Conservation (phyloP, 2,797 vertebrate genomes). For the Malurus splendens region DNA sequence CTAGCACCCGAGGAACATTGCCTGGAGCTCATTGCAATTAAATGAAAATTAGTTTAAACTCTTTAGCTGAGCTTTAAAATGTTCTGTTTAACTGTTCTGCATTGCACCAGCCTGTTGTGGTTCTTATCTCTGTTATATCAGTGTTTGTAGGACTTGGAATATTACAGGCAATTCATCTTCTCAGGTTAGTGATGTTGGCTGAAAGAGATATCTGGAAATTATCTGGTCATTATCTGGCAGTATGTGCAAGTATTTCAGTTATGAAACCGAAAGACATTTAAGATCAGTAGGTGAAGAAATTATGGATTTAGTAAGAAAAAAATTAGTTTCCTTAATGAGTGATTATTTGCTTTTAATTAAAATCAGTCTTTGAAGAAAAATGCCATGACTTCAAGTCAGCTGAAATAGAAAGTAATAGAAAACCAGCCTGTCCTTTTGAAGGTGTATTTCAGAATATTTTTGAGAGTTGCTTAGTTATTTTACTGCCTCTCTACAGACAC, state of each 20-base stretch:
- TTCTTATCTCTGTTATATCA: background rate
- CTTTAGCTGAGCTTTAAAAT: background rate
- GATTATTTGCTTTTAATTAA: background rate
- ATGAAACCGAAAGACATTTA: background rate
- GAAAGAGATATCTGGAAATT: background rate
- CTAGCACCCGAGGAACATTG: accelerated
- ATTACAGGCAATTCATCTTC: background rate
- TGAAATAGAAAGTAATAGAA: background rate
- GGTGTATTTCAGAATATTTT: background rate
- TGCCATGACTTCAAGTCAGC: background rate
- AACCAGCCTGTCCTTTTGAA: background rate
- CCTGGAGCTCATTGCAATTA: background rate
- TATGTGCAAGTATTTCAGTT: background rate
- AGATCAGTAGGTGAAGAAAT: background rate
- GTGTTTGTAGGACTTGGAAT: background rate
- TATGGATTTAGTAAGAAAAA: background rate
- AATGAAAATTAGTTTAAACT: background rate
- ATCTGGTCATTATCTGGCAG: background rate
- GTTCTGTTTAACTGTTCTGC: background rate
- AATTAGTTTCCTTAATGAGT: background rate
- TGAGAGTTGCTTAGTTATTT: background rate
- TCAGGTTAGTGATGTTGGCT: background rate
- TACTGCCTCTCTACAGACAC: background rate
- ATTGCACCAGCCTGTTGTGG: background rate
- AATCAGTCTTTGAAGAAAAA: background rate